These are phyloP conservation scores for Phataginus tetradactyla DNA, from an alignment of 2,797 vertebrate genomes.

Conservation along the genomic window DNA sequence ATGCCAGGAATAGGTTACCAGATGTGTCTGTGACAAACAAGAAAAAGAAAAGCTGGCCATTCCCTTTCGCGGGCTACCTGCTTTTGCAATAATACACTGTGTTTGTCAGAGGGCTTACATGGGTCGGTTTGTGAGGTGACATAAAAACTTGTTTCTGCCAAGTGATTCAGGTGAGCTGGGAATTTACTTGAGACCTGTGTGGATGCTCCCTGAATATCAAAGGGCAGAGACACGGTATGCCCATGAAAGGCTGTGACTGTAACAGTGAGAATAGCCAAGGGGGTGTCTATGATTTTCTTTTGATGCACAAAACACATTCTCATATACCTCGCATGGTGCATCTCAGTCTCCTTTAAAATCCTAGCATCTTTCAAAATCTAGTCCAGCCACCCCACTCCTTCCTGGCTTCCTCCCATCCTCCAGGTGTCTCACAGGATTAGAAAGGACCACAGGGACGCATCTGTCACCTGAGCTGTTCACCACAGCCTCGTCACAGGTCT, in stretches of 20 bases:
- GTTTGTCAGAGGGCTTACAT: constrained; percentile 70
- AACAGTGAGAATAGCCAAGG: not conserved
- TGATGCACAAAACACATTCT: not conserved
- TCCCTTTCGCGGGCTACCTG: not conserved
- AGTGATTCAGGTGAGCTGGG: constrained; percentile 73
- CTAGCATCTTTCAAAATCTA: not conserved
- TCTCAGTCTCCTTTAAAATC: not conserved
- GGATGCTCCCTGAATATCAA: constrained; percentile 65
- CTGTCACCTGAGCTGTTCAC: not conserved
- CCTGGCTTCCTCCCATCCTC: not conserved
- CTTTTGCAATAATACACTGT: constrained; percentile 2
- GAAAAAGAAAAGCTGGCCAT: not conserved
- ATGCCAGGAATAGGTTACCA: constrained; percentile 14
- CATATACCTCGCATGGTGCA: not conserved
- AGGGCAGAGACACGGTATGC: not conserved
- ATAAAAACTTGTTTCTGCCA: constrained; percentile 80
- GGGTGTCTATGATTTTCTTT: not conserved
- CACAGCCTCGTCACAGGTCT: not conserved
- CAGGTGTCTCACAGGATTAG: not conserved
- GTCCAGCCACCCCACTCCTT: not conserved
- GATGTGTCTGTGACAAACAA: constrained; percentile 48
- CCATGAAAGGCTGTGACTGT: not conserved
- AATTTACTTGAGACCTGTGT: constrained; percentile 66
- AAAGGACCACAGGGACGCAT: not conserved
- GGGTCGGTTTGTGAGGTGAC: constrained; percentile 68